These are phyloP conservation scores for Abscondita cerata DNA, from an alignment of 2,888 invertebrate genomes.

Conservation along the genomic window DNA sequence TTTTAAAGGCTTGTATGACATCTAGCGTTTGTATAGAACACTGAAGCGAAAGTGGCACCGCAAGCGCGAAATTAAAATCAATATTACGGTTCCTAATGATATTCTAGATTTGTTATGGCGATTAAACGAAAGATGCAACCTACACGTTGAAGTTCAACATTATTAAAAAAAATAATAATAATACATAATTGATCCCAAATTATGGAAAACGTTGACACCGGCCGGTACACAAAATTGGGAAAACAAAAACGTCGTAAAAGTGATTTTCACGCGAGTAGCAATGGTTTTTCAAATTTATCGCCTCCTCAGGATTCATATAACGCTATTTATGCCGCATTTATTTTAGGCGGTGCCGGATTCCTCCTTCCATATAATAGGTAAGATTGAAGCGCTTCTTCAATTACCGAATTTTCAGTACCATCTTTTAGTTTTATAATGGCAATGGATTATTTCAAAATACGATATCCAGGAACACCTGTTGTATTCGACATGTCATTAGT, in stretches of 20 bases:
- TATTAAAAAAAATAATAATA: not conserved
- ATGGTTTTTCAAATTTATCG: slow-evolving; percentile 65
- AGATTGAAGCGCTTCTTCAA: slow-evolving; percentile 17
- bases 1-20: too few relatives aligned
- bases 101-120: slow-evolving; percentile 13
- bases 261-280: slow-evolving; percentile 55
- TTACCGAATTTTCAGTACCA: slow-evolving; percentile 19
- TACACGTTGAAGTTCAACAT: not conserved
- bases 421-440: slow-evolving; percentile 86
- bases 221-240: slow-evolving; percentile 54
- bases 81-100: slow-evolving; percentile 34
- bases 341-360: slow-evolving; percentile 89
- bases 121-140: not conserved
- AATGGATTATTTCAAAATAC: slow-evolving; percentile 88
- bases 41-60: slow-evolving; percentile 19
- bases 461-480: slow-evolving; percentile 84
- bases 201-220: slow-evolving; percentile 50
- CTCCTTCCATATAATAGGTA: slow-evolving; percentile 92
- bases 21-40: slow-evolving; percentile 6
- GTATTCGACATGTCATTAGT: slow-evolving; percentile 93
- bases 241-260: slow-evolving; percentile 46
- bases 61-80: slow-evolving; percentile 43
- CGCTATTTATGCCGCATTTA: slow-evolving; percentile 75
- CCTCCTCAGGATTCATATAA: slow-evolving; percentile 76
- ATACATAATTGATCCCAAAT: slow-evolving; percentile 33